phyloP scores from a whole-genome alignment of 1,140 invertebrate genomes.

The Scylla paramamosain region DNA sequence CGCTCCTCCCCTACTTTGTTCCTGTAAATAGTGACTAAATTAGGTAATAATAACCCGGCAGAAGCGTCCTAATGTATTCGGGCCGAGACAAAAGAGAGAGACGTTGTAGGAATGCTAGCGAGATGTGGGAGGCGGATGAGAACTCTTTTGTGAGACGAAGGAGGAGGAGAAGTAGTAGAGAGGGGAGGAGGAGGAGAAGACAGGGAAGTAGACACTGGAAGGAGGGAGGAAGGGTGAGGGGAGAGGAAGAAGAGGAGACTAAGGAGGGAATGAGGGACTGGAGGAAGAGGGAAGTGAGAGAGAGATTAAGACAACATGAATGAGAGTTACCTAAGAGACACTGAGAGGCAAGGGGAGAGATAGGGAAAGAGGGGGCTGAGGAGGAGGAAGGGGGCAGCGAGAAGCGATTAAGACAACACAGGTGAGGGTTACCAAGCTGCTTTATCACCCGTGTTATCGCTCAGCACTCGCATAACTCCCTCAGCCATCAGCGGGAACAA shows the following conservation, averaged over 20 bases:
- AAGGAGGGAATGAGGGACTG: background rate
- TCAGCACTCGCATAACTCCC: background rate
- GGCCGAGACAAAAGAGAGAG: slow-evolving; percentile 11
- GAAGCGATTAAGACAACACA: slow-evolving; percentile 25
- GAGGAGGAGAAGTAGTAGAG: background rate
- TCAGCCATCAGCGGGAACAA: slow-evolving; percentile 1
- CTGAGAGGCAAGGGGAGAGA: no score
- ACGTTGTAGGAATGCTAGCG: background rate
- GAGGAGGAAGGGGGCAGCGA: background rate
- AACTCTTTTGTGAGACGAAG: slow-evolving; percentile 39
- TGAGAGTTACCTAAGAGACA: no score
- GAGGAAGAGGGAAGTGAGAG: no score
- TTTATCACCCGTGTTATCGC: slow-evolving; percentile 51
- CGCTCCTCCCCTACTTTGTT: slow-evolving; percentile 74
- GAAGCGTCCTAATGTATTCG: slow-evolving; percentile 74
- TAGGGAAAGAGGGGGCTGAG: no score
- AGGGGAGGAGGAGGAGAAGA: background rate
- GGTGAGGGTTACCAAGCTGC: background rate
- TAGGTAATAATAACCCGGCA: slow-evolving; percentile 74
- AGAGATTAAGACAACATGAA: no score
- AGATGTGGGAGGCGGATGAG: background rate
- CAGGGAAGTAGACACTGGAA: background rate
- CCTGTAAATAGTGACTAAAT: slow-evolving; percentile 75
- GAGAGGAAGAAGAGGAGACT: no score
- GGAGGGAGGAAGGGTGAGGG: background rate